Conservation (phyloP, 2,888 invertebrate species). For the Cryptus armator region DNA sequence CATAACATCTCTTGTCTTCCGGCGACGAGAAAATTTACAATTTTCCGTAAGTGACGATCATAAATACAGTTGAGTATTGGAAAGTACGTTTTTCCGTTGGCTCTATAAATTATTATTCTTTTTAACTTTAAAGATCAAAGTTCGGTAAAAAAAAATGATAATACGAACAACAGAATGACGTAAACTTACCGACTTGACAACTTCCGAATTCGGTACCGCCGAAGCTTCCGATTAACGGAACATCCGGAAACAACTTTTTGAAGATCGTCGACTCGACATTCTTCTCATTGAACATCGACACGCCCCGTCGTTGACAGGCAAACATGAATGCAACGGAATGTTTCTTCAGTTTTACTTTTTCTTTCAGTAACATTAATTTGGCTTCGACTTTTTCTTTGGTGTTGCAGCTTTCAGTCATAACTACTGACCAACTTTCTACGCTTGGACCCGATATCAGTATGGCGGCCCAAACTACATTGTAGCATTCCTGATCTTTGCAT, state of each 20-base stretch:
- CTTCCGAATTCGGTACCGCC: slow-evolving; percentile 81
- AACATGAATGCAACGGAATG: slow-evolving; percentile 81
- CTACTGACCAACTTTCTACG: slow-evolving; percentile 79
- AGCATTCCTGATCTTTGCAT: slow-evolving; percentile 66
- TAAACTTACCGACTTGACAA: slow-evolving; percentile 70
- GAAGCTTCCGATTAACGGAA: slow-evolving; percentile 80
- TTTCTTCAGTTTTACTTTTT: slow-evolving; percentile 76
- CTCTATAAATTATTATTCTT: slow-evolving; percentile 39
- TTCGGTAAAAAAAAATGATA: neutral
- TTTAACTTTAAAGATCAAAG: neutral
- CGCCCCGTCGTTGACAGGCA: slow-evolving; percentile 78
- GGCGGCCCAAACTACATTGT: slow-evolving; percentile 68
- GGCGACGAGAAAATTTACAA: slow-evolving; percentile 13
- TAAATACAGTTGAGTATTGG: slow-evolving; percentile 77
- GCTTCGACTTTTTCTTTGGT: slow-evolving; percentile 73
- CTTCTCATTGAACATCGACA: slow-evolving; percentile 68
- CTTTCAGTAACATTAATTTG: slow-evolving; percentile 73
- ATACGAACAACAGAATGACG: neutral
- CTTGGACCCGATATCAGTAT: slow-evolving; percentile 76
- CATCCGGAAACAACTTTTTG: slow-evolving; percentile 79
- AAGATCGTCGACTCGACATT: slow-evolving; percentile 79
- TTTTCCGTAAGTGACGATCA: slow-evolving; percentile 62
- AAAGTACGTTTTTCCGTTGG: slow-evolving; percentile 19
- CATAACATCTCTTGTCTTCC: slow-evolving; percentile 9
- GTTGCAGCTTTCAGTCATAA: slow-evolving; percentile 71